These are phyloP conservation scores for Lasioglossum lativentre DNA, from an alignment of 2,888 invertebrate species.

Conservation along the genomic window DNA sequence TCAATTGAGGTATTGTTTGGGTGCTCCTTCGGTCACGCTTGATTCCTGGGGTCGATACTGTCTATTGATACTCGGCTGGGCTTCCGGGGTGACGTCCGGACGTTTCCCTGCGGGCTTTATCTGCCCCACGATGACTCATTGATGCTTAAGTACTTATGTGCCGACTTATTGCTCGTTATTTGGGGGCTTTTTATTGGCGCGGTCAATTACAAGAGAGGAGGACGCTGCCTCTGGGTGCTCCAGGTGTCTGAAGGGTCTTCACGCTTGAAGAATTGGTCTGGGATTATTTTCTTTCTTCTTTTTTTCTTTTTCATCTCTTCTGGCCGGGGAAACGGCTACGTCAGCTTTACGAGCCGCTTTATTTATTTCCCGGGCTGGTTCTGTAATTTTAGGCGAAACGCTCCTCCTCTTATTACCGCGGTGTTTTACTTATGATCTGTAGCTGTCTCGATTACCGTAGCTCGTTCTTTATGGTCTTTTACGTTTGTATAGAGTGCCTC, in stretches of 20 bases:
- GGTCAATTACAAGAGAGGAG: neutral
- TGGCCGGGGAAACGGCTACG: neutral
- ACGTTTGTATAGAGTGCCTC: neutral
- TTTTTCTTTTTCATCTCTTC: neutral
- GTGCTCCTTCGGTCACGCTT: neutral
- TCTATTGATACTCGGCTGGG: constrained; percentile 14
- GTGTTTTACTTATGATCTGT: neutral
- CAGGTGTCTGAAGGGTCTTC: neutral
- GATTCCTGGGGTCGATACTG: neutral
- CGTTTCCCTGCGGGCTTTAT: constrained; percentile 11
- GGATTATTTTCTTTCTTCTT: neutral
- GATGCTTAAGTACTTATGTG: constrained; percentile 9
- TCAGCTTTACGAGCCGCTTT: neutral
- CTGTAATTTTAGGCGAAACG: neutral
- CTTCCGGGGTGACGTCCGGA: constrained; percentile 2
- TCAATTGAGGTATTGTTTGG: constrained; percentile 1
- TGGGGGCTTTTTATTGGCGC: neutral
- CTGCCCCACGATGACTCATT: constrained; percentile 8
- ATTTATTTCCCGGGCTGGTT: neutral
- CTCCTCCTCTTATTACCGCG: neutral
- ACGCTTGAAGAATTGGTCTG: constrained; percentile 1
- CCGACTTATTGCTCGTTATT: constrained; percentile 7
- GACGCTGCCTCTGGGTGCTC: neutral
- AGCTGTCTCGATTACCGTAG: neutral
- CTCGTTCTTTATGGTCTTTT: neutral